A percentile compares a stretch with the other conserved stretches of the same genome.
phyloP scores from a whole-genome alignment of 35 echinoderm and acorn worm species.

The Strongylocentrotus purpuratus region DNA sequence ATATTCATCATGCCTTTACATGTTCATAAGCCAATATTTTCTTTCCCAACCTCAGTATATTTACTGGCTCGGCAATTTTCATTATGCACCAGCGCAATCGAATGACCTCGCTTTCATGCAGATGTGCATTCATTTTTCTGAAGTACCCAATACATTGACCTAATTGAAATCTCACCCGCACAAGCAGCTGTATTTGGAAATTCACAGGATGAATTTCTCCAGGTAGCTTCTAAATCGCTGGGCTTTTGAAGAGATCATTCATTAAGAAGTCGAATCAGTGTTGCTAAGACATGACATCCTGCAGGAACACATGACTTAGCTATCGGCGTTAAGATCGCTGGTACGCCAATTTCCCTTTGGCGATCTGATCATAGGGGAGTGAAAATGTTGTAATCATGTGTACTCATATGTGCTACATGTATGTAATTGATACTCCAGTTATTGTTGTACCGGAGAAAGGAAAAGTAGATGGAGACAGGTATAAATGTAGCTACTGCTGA shows the following conservation, averaged over 20 bases:
- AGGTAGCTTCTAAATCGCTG: background rate
- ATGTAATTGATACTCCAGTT: background rate
- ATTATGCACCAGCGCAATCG: background rate
- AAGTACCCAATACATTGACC: constrained; percentile 10
- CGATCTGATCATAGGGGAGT: background rate
- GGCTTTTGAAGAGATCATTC: background rate
- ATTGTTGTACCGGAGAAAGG: background rate
- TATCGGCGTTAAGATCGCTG: background rate
- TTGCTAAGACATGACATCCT: background rate
- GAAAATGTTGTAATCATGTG: background rate
- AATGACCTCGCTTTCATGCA: background rate
- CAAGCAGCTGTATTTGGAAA: background rate
- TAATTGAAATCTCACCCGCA: background rate
- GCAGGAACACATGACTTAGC: background rate
- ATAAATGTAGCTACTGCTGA: background rate
- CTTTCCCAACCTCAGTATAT: no score
- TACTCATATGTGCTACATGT: background rate
- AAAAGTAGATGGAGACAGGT: background rate
- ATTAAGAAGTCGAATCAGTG: background rate
- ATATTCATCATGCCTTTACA: no score
- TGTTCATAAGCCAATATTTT: no score
- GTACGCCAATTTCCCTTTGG: background rate
- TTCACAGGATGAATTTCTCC: background rate
- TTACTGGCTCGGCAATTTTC: background rate
- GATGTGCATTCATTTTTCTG: background rate